phyloP scores from a whole-genome alignment of 2,113 vertebrate species.

The Peucedramus taeniatus region DNA sequence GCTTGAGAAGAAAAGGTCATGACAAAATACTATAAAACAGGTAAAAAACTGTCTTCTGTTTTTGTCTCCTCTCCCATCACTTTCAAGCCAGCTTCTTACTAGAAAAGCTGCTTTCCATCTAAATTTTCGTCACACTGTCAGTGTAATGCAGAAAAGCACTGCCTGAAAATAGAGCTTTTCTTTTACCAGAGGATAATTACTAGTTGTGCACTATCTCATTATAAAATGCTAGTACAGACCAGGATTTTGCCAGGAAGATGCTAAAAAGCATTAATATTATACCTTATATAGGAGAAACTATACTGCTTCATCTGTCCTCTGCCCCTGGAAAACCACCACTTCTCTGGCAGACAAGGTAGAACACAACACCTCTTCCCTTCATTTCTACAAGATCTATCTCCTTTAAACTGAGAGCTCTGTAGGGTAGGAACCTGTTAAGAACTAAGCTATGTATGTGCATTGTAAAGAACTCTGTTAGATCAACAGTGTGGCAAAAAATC shows the following conservation, averaged over 20 bases:
- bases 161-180: slow-evolving; percentile 5
- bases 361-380: background rate
- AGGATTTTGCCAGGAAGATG: background rate
- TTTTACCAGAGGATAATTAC: background rate
- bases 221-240: background rate
- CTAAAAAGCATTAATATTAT: background rate
- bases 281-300: background rate
- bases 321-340: background rate
- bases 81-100: background rate
- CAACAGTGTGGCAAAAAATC: background rate
- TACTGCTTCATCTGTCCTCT: background rate
- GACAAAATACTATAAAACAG: background rate
- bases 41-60: background rate
- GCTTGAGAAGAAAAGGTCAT: slow-evolving; percentile 9
- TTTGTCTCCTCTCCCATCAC: background rate
- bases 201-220: background rate
- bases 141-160: background rate
- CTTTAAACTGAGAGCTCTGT: background rate
- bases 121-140: background rate
- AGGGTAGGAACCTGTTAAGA: background rate
- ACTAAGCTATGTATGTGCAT: background rate
- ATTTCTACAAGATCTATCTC: background rate
- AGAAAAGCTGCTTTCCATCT: slow-evolving; percentile 11
- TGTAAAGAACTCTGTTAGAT: background rate
- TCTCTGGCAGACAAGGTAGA: background rate